phyloP scores from a whole-genome alignment of 2,888 invertebrate genomes.

The Drosophila eohydei region DNA sequence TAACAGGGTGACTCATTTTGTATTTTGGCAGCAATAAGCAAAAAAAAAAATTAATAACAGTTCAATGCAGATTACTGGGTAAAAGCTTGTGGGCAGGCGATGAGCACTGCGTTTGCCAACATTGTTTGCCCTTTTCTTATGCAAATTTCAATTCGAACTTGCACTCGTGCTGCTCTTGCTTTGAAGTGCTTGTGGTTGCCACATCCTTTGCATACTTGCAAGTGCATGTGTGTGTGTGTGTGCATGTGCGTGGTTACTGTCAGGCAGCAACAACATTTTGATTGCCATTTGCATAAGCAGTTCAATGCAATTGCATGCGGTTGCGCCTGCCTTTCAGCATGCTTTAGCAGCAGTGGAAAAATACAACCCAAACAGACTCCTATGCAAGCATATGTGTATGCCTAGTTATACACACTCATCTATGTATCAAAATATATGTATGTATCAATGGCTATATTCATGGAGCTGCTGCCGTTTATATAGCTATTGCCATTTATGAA shows the following conservation, averaged over 20 bases:
- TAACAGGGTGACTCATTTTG: slow-evolving; percentile 16
- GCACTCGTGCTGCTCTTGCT: neutral
- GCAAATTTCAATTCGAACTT: slow-evolving; percentile 41
- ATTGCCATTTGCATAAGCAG: slow-evolving; percentile 81
- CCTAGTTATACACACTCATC: neutral
- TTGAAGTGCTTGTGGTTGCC: slow-evolving; percentile 46
- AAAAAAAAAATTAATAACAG: slow-evolving; percentile 70
- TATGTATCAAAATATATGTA: neutral
- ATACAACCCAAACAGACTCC: neutral
- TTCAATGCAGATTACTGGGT: slow-evolving; percentile 71
- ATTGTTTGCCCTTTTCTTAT: slow-evolving; percentile 60
- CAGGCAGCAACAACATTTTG: slow-evolving; percentile 67
- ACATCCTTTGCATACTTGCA: slow-evolving; percentile 38
- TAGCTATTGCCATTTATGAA: slow-evolving; percentile 68
- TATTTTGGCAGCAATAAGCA: slow-evolving; percentile 54
- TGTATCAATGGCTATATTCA: slow-evolving; percentile 20
- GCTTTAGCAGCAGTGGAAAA: slow-evolving; percentile 17
- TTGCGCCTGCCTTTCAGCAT: slow-evolving; percentile 31
- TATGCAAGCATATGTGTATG: slow-evolving; percentile 34
- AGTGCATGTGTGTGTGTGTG: slow-evolving; percentile 5
- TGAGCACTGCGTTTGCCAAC: slow-evolving; percentile 30
- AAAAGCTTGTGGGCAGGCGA: slow-evolving; percentile 33
- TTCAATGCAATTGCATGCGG: slow-evolving; percentile 73
- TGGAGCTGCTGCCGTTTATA: slow-evolving; percentile 15
- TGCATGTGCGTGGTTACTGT: slow-evolving; percentile 18